Conservation (phyloP, 1,140 invertebrate species). For the Coptotermes formosanus region DNA sequence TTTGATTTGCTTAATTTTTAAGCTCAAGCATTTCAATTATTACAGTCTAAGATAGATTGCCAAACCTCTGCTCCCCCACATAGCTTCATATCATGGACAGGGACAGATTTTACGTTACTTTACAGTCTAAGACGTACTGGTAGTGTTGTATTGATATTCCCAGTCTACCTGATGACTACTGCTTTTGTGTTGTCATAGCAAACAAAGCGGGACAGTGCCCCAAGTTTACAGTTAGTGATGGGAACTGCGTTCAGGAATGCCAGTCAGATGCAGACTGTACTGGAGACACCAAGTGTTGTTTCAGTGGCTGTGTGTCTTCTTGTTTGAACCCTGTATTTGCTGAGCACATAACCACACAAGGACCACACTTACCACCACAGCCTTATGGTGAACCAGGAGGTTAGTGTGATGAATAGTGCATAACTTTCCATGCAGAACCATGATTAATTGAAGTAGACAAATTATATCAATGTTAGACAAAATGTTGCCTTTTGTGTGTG, state of each 20-base stretch:
- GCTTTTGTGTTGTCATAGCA: constrained; percentile 47
- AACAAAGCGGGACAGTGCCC: constrained; percentile 77
- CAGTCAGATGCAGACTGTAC: constrained; percentile 79
- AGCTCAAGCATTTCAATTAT: too few species aligned
- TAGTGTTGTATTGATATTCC: too few species aligned
- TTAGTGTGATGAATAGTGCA: constrained; percentile 31
- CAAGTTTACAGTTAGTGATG: constrained; percentile 46
- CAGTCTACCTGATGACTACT: too few species aligned
- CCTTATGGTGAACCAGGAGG: constrained; percentile 40
- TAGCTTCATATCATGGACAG: too few species aligned
- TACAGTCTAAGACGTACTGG: too few species aligned
- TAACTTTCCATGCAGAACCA: neutral
- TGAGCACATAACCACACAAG: constrained; percentile 13
- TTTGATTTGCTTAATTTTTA: too few species aligned
- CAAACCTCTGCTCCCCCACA: too few species aligned
- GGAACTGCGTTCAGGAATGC: constrained; percentile 68
- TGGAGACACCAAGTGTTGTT: constrained; percentile 76
- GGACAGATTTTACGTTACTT: too few species aligned
- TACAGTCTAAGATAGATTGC: too few species aligned
- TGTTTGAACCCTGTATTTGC: constrained; percentile 61
- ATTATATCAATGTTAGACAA: too few species aligned
- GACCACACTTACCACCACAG: constrained; percentile 41
- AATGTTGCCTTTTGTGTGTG: neutral
- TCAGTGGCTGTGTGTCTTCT: constrained; percentile 68
- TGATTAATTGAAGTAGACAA: too few species aligned